phyloP scores from a whole-genome alignment of 2,797 vertebrate species.

The Eidolon dupreanum region DNA sequence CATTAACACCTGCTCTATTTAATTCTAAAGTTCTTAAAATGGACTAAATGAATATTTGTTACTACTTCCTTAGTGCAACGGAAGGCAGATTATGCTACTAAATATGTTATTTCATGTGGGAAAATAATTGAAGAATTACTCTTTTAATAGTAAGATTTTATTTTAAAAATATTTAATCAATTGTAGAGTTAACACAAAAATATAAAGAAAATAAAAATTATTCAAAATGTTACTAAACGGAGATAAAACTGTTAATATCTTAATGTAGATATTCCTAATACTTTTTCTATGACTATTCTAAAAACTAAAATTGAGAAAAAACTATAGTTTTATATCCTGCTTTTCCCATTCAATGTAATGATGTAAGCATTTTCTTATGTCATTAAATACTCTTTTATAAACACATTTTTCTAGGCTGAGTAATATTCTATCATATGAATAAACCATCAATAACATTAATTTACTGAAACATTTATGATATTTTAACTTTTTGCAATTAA shows the following conservation, averaged over 20 bases:
- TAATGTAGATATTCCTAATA: slow-evolving; percentile 27
- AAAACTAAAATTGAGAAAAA: slow-evolving; percentile 23
- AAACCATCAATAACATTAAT: slow-evolving; percentile 30
- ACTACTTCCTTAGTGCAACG: slow-evolving; percentile 7
- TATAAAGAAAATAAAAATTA: slow-evolving; percentile 35
- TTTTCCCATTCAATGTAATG: background rate
- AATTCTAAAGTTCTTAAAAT: slow-evolving; percentile 53
- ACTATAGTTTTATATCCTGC: background rate
- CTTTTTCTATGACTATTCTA: slow-evolving; percentile 37
- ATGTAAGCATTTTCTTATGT: slow-evolving; percentile 20
- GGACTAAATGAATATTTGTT: slow-evolving; percentile 45
- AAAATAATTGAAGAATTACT: slow-evolving; percentile 38
- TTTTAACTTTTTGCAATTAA: slow-evolving; percentile 29
- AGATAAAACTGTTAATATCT: slow-evolving; percentile 29
- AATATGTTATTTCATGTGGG: background rate
- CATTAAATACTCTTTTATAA: slow-evolving; percentile 33
- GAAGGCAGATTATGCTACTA: slow-evolving; percentile 24
- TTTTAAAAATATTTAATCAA: slow-evolving; percentile 29
- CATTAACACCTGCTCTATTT: slow-evolving; percentile 58
- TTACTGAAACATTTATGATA: background rate
- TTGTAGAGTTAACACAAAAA: slow-evolving; percentile 3
- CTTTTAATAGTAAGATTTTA: slow-evolving; percentile 36
- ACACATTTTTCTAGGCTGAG: background rate
- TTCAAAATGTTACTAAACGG: slow-evolving; percentile 4
- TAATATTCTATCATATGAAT: background rate